phyloP scores from a whole-genome alignment of 2,888 invertebrate species.

The Melanchra persicariae region DNA sequence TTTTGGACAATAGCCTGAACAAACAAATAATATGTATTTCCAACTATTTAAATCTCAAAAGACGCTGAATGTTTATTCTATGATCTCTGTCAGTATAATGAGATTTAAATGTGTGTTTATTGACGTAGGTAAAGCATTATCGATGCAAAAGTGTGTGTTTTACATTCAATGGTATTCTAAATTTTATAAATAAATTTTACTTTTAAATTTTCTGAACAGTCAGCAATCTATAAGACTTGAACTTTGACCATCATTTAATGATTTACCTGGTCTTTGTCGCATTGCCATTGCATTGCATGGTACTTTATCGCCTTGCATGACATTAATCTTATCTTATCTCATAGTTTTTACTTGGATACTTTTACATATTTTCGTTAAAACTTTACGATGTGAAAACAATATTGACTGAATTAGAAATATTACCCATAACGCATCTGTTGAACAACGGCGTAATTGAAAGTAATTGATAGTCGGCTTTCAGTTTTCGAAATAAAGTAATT shows the following conservation, averaged over 20 bases:
- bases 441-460: slow-evolving; percentile 31
- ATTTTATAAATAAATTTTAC: slow-evolving; percentile 30
- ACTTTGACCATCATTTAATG: background rate
- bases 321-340: background rate
- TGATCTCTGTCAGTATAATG: slow-evolving; percentile 31
- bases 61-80: slow-evolving; percentile 42
- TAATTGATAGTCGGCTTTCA: slow-evolving; percentile 43
- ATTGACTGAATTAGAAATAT: slow-evolving; percentile 13
- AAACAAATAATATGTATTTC: slow-evolving; percentile 49
- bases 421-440: slow-evolving; percentile 14
- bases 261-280: background rate
- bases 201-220: slow-evolving; percentile 4
- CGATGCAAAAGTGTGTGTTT: slow-evolving; percentile 26
- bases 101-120: slow-evolving; percentile 29
- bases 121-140: slow-evolving; percentile 32
- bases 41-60: slow-evolving; percentile 34
- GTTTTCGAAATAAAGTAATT: slow-evolving; percentile 48
- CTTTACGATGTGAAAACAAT: slow-evolving; percentile 26
- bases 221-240: background rate
- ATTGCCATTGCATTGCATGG: background rate
- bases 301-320: background rate
- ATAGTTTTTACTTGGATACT: background rate
- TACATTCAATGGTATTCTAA: slow-evolving; percentile 10
- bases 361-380: background rate
- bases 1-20: slow-evolving; percentile 54